These are phyloP conservation scores for Peromyscus maniculatus DNA, from an alignment of 2,113 vertebrate species.

Conservation along the genomic window DNA sequence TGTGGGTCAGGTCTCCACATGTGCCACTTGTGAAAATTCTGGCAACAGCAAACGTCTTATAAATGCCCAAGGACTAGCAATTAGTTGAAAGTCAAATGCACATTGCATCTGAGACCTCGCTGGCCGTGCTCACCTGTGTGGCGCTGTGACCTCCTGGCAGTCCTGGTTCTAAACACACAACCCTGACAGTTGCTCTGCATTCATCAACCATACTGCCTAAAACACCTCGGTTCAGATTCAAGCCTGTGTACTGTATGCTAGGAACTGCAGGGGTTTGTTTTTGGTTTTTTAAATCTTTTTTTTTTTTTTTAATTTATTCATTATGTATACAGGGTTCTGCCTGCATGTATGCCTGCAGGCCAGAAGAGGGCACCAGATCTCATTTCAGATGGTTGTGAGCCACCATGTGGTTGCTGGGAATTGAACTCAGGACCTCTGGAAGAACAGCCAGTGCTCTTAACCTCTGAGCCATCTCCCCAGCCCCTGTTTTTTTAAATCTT, in stretches of 20 bases:
- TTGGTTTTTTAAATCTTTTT: not conserved
- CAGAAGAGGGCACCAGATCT: too few species aligned
- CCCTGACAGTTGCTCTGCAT: too few species aligned
- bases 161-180: not conserved
- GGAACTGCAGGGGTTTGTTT: not conserved
- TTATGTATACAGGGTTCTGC: too few species aligned
- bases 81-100: not conserved
- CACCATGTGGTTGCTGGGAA: too few species aligned
- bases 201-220: not conserved
- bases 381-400: too few species aligned
- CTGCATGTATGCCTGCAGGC: too few species aligned
- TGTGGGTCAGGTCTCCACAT: not conserved
- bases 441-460: too few species aligned
- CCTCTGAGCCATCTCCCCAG: too few species aligned
- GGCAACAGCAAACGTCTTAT: not conserved
- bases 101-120: not conserved
- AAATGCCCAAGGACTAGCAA: not conserved
- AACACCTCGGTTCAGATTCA: not conserved
- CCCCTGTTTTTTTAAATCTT: too few species aligned
- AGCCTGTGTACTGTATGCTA: not conserved
- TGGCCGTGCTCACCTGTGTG: not conserved
- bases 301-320: not conserved
- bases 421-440: too few species aligned
- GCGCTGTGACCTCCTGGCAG: not conserved
- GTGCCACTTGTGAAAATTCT: not conserved